Evolutionary conservation across 2,113 vertebrate species (phyloP).

Genomic region (Scartelaos histophorus): DNA sequence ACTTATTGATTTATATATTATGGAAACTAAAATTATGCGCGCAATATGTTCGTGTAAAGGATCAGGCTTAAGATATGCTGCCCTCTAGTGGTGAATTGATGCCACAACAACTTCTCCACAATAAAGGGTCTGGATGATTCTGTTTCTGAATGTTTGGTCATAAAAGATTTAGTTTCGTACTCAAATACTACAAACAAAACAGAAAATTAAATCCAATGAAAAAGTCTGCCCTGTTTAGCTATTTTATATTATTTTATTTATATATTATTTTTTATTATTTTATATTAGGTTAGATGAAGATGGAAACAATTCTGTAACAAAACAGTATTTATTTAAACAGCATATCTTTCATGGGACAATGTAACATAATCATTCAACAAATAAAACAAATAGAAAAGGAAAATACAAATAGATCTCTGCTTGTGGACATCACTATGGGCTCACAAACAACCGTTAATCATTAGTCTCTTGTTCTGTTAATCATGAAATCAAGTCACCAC

Average conservation of each 20-base stretch:
- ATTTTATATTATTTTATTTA: too few relatives aligned
- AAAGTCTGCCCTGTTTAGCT: too few relatives aligned
- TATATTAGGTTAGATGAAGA: background rate
- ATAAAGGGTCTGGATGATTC: background rate
- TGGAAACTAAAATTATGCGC: background rate
- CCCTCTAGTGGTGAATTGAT: constrained; percentile 46
- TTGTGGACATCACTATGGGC: constrained; percentile 19
- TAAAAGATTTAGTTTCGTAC: too few relatives aligned
- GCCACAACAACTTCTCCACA: background rate
- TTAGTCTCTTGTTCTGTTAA: constrained; percentile 6
- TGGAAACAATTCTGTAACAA: background rate
- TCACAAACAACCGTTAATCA: constrained; percentile 19
- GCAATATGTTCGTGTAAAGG: too few relatives aligned
- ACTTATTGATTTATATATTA: background rate
- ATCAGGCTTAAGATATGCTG: constrained; percentile 6
- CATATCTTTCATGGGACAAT: constrained; percentile 40
- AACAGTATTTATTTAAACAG: constrained; percentile 39
- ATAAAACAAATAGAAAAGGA: constrained; percentile 19
- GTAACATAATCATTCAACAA: constrained; percentile 18
- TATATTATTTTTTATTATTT: too few relatives aligned
- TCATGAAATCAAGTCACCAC: background rate
- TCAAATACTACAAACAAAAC: background rate
- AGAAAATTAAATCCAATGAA: background rate
- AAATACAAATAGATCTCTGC: constrained; percentile 8
- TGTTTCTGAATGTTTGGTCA: too few relatives aligned